Evolutionary conservation across 1,140 invertebrate species (phyloP).

Genomic region (Rhagoletis pomonella): DNA sequence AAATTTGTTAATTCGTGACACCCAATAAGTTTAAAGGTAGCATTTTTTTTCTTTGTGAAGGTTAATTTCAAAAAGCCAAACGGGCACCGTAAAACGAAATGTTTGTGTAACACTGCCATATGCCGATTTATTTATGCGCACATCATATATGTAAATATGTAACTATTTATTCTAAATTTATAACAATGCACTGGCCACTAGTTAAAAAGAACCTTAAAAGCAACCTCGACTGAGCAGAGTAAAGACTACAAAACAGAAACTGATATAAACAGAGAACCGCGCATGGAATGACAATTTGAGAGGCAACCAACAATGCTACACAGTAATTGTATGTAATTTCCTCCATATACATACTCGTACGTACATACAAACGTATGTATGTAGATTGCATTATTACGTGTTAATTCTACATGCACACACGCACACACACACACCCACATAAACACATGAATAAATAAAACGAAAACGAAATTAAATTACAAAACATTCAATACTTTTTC

Average conservation of each 20-base stretch:
- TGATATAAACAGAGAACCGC: background rate
- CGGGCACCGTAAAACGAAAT: background rate
- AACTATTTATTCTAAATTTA: background rate
- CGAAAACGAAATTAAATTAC: background rate
- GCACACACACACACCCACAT: background rate
- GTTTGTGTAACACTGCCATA: background rate
- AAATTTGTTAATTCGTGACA: too few species aligned
- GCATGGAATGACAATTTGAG: conserved; percentile 8
- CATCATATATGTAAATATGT: background rate
- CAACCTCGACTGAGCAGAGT: conserved; percentile 2
- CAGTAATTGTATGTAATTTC: background rate
- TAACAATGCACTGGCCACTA: background rate
- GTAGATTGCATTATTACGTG: conserved; percentile 14
- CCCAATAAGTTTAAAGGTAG: too few species aligned
- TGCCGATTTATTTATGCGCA: background rate
- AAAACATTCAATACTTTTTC: background rate
- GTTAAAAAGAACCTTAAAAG: background rate
- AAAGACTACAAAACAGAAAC: background rate
- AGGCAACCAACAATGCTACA: background rate
- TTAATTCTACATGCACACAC: background rate
- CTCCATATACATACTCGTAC: background rate
- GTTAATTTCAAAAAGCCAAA: too few species aligned
- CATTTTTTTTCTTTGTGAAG: too few species aligned
- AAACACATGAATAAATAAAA: background rate
- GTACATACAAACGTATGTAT: background rate